These are phyloP conservation scores for Xestia ashworthii DNA, from an alignment of 2,888 invertebrate species.

Conservation along the genomic window DNA sequence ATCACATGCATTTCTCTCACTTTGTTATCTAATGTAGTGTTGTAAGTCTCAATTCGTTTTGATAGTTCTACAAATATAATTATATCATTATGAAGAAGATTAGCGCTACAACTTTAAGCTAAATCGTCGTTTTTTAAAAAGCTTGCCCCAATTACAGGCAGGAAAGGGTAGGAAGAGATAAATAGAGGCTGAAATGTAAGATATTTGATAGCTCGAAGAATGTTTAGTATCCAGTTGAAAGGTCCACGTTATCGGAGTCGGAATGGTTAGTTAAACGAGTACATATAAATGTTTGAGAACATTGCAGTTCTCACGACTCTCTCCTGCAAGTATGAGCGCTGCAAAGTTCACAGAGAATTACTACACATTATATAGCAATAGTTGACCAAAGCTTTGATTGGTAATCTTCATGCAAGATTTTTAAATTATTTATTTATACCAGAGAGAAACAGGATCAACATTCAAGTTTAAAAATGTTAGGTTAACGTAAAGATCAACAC, in stretches of 20 bases:
- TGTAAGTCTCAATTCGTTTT: constrained; percentile 71
- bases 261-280: constrained; percentile 41
- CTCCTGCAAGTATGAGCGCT: constrained; percentile 44
- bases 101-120: constrained; percentile 7
- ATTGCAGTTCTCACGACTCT: constrained; percentile 45
- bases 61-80: constrained; percentile 73
- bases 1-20: constrained; percentile 72
- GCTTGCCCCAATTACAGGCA: background rate
- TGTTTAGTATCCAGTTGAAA: constrained; percentile 32
- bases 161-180: constrained; percentile 19
- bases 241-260: constrained; percentile 23
- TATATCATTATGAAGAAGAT: constrained; percentile 27
- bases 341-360: constrained; percentile 55
- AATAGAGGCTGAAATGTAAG: constrained; percentile 22
- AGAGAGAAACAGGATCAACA: background rate
- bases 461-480: background rate
- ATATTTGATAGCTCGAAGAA: constrained; percentile 40
- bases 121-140: constrained; percentile 25
- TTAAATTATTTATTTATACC: background rate
- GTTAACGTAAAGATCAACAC: background rate
- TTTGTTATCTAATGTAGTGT: constrained; percentile 70
- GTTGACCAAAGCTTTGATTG: constrained; percentile 11
- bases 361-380: constrained; percentile 6
- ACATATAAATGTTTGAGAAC: constrained; percentile 59
- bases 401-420: background rate